phyloP scores from a whole-genome alignment of 2,888 invertebrate genomes.

The Lordiphosa andalusiaca region DNA sequence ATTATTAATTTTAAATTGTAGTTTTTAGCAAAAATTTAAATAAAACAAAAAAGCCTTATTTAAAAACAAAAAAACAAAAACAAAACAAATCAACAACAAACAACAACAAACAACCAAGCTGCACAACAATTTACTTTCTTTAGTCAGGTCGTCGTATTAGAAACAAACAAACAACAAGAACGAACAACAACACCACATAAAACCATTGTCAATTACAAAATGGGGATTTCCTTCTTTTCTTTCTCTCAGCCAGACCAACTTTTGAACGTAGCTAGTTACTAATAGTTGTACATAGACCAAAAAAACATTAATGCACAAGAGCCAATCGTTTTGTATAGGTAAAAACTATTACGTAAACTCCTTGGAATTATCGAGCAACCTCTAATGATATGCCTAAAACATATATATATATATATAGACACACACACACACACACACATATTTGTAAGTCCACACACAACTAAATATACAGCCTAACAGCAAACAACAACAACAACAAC shows the following conservation, averaged over 20 bases:
- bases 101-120: slow-evolving; percentile 11
- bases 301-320: slow-evolving; percentile 5
- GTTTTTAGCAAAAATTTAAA: slow-evolving; percentile 73
- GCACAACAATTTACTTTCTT: slow-evolving; percentile 45
- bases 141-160: slow-evolving; percentile 28
- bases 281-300: slow-evolving; percentile 11
- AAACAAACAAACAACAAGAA: neutral
- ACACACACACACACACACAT: slow-evolving; percentile 14
- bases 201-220: no score
- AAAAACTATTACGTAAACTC: slow-evolving; percentile 18
- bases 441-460: slow-evolving; percentile 23
- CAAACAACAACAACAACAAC: neutral
- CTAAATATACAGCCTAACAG: neutral
- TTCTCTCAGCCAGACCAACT: no score
- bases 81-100: slow-evolving; percentile 8
- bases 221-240: no score
- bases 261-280: no score
- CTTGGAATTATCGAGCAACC: slow-evolving; percentile 42
- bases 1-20: slow-evolving; percentile 69
- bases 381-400: slow-evolving; percentile 51
- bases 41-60: slow-evolving; percentile 71
- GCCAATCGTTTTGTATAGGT: neutral
- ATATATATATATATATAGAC: neutral
- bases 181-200: no score
- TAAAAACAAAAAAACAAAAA: slow-evolving; percentile 39